phyloP scores from a whole-genome alignment of 2,888 invertebrate genomes.

The Rhogogaster chlorosoma region DNA sequence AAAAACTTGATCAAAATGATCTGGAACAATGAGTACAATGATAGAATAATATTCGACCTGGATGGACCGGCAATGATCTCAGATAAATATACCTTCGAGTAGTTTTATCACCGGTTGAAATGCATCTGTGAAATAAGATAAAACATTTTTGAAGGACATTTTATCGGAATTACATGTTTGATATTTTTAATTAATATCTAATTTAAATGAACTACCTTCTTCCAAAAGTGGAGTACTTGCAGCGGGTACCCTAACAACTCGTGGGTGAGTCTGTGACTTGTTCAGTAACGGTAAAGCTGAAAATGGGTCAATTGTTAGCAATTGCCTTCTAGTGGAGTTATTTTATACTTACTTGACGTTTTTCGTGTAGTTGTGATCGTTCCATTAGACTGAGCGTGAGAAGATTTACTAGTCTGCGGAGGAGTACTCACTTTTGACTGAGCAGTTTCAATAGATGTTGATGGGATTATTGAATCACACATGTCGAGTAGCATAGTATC shows the following conservation, averaged over 20 bases:
- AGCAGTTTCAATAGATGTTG: neutral
- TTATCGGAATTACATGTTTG: neutral
- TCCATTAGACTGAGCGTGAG: neutral
- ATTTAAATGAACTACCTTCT: neutral
- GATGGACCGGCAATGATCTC: neutral
- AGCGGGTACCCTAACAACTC: neutral
- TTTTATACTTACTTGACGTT: neutral
- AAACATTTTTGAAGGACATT: neutral
- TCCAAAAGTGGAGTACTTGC: neutral
- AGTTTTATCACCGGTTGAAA: neutral
- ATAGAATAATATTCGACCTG: neutral
- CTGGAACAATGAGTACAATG: neutral
- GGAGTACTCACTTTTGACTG: neutral
- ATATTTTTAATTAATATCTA: neutral
- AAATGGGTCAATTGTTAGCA: neutral
- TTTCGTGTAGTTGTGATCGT: neutral
- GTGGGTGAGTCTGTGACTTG: neutral
- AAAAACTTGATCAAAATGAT: neutral
- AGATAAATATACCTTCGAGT: neutral
- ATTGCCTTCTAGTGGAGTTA: neutral
- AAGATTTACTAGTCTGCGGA: neutral
- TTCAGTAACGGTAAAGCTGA: neutral
- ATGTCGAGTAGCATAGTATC: neutral
- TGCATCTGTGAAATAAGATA: neutral
- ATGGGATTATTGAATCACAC: neutral